phyloP scores from a whole-genome alignment of 1,140 invertebrate species.

The Gryon sp. region DNA sequence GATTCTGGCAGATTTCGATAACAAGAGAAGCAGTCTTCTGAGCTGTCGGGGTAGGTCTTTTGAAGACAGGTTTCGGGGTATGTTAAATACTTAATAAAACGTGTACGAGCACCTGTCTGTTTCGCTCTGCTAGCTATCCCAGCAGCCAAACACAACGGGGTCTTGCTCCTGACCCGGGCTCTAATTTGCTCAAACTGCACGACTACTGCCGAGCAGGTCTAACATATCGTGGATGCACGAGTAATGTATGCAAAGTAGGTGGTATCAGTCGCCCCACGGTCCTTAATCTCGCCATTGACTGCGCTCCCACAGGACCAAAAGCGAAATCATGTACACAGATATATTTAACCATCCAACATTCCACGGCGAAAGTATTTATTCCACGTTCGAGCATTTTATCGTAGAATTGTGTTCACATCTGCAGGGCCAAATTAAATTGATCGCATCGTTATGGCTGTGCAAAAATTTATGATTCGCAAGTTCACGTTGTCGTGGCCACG shows the following conservation, averaged over 20 bases:
- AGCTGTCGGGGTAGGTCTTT: conserved; percentile 60
- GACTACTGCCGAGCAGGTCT: conserved; percentile 50
- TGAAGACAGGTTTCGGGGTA: conserved; percentile 64
- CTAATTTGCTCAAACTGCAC: conserved; percentile 60
- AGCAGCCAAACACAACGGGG: conserved; percentile 32
- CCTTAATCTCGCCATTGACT: conserved; percentile 69
- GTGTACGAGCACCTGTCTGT: conserved; percentile 56
- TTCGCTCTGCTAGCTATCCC: conserved; percentile 32
- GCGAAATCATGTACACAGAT: conserved; percentile 51
- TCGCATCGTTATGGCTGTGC: conserved; percentile 17
- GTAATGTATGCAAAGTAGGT: conserved; percentile 72
- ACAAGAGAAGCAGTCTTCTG: conserved; percentile 43
- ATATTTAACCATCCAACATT: conserved; percentile 38
- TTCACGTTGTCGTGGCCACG: conserved; percentile 14
- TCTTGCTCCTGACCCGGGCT: conserved; percentile 50
- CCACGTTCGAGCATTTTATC: conserved; percentile 32
- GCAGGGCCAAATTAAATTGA: conserved; percentile 36
- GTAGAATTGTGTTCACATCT: conserved; percentile 41
- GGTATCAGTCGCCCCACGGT: conserved; percentile 64
- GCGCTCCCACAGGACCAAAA: conserved; percentile 44
- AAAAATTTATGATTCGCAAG: conserved; percentile 36
- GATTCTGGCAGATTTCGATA: conserved; percentile 57
- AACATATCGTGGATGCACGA: conserved; percentile 52
- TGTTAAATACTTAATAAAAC: conserved; percentile 67
- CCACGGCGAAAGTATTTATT: conserved; percentile 41